Base-by-base conservation (phyloP, 2,113 vertebrate genomes). In the Calidris pygmaea region DNA sequence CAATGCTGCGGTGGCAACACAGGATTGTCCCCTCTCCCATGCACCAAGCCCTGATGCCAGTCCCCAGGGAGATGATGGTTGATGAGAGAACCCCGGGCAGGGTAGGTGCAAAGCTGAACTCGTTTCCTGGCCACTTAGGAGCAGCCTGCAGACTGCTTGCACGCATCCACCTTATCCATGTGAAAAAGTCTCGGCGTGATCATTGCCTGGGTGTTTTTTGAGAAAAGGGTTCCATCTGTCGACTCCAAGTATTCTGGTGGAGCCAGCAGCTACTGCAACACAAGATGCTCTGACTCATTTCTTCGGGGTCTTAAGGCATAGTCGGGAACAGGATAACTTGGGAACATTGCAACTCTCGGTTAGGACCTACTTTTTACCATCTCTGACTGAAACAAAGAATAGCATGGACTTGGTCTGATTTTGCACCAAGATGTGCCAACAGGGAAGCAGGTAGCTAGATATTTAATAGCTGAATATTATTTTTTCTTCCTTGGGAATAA, bases 281-380 rank as follows among this genome's bases (percentile, higher is more conserved):
- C 14, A 7, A 14, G 22, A 21, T 12, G 56, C 56, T 87, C 41
- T 71, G 56, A 26, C 7, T 27, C 29, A 2, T 14, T 48, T 68
- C 60, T n/a, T 55, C 10, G 24, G n/a, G 67, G 18, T 24, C 26
- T 13, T 30, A 19, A 41, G 32, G 30, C 17, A 56, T 1, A 20
- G 6, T 9, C 3, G 0, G 30, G 43, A 53, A 21, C 8, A 7
- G 72, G 18, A 63, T 71, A 53, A 19, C 6, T 8, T 56, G 53
- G n/a, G 47, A 74, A 34, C 30, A 18, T 12, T 34, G 6, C n/a
- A 37, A 3, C 22, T 48, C 55, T 72, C 19, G 20, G 4, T 14
- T 17, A 4, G 9, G 39, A 35, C n/a, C n/a, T 30, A 3, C 15
- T 55, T 60, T 41, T 70, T 21, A 9, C 17, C 76, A 43, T 24